Conservation (phyloP, 2,797 vertebrate species). For the Danio tinwini region DNA sequence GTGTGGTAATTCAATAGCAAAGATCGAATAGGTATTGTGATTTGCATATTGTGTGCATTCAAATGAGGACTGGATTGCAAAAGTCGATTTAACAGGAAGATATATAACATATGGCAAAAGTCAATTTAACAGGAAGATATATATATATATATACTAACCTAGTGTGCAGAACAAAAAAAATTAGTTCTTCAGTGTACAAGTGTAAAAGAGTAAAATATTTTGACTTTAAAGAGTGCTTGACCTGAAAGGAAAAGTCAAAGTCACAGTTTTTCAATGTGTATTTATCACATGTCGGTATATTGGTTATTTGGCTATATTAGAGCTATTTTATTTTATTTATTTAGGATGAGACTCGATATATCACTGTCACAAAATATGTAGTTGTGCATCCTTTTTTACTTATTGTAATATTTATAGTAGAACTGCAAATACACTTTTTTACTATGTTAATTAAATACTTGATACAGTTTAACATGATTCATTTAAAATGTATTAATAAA, state of each 20-base stretch:
- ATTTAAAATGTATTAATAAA: no score
- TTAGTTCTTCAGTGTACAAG: no score
- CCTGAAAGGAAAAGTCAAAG: no score
- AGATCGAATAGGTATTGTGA: conserved; percentile 40
- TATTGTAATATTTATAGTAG: no score
- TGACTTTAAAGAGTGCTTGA: no score
- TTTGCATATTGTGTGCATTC: conserved; percentile 44
- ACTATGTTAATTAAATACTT: no score
- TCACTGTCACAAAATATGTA: neutral
- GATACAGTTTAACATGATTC: no score
- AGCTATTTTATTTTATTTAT: no score
- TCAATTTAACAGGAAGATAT: neutral
- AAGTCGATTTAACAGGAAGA: conserved; percentile 18
- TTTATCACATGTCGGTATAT: no score
- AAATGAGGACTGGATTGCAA: conserved; percentile 36
- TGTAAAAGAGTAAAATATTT: neutral
- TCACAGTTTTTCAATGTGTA: no score
- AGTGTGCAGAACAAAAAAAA: neutral
- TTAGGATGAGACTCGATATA: neutral
- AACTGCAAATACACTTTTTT: no score
- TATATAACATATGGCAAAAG: conserved; percentile 38
- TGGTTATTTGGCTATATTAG: neutral
- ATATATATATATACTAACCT: neutral
- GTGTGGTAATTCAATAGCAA: conserved; percentile 48
- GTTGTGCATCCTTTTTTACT: neutral